Percentiles rank a stretch among this genome's conserved stretches.
Evolutionary conservation across 2,797 vertebrate species (phyloP).

Genomic region (Spondyliosoma cantharus): DNA sequence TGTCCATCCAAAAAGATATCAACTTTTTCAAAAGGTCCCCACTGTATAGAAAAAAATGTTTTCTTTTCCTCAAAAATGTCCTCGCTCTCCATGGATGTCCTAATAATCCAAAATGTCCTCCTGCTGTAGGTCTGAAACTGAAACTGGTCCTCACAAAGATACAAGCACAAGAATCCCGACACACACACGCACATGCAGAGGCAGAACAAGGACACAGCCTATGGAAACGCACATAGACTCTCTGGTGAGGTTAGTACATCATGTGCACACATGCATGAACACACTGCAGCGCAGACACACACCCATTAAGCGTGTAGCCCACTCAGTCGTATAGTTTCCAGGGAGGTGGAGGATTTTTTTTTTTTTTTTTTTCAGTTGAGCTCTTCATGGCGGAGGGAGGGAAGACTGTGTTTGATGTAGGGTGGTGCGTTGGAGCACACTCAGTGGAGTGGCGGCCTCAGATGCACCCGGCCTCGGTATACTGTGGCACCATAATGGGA

Average conservation of each 20-base stretch:
- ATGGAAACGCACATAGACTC: conserved; percentile 31
- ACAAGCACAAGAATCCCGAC: not conserved
- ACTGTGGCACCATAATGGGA: conserved; percentile 58
- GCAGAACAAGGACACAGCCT: conserved; percentile 41
- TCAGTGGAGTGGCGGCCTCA: conserved; percentile 70
- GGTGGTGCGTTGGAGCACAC: conserved; percentile 54
- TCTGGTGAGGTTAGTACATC: not conserved
- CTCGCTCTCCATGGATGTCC: not conserved
- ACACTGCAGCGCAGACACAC: conserved; percentile 13
- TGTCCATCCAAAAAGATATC: too few species aligned
- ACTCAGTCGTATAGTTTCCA: conserved; percentile 59
- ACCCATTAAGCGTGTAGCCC: conserved; percentile 39
- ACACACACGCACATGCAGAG: conserved; percentile 6
- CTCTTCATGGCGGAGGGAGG: conserved; percentile 30
- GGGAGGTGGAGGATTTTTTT: conserved; percentile 35
- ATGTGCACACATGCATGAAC: not conserved
- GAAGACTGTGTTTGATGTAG: conserved; percentile 56
- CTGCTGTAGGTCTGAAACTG: not conserved
- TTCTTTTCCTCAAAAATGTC: not conserved
- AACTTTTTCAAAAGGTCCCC: too few species aligned
- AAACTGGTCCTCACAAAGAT: conserved; percentile 14
- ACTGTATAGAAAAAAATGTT: too few species aligned
- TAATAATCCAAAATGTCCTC: not conserved
- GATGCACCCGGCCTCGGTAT: conserved; percentile 58
- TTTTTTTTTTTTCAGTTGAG: conserved; percentile 1